Evolutionary conservation across 2,113 vertebrate genomes (phyloP).

Genomic region (Mirounga angustirostris): DNA sequence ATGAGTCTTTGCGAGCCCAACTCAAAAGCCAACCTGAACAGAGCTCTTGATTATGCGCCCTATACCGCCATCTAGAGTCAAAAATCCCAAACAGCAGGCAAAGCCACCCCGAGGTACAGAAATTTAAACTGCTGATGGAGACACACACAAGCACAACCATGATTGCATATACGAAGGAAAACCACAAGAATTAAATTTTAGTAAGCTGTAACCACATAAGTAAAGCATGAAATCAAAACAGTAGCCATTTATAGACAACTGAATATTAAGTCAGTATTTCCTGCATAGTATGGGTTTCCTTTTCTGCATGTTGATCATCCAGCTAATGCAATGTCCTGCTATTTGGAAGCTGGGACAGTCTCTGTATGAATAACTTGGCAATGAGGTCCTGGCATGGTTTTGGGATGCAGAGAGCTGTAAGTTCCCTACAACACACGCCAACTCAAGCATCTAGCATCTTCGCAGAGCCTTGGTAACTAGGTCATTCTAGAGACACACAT

Average conservation of each 20-base stretch:
- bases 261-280: background rate
- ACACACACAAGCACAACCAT: fast-evolving
- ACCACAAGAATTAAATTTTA: background rate
- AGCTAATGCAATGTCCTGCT: too few species aligned
- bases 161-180: background rate
- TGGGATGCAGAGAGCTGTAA: background rate
- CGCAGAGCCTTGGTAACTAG: too few species aligned
- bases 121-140: background rate
- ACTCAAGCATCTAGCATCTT: fast-evolving
- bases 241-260: background rate
- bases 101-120: background rate
- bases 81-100: background rate
- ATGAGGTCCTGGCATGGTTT: background rate
- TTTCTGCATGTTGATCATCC: background rate
- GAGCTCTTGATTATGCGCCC: too few species aligned
- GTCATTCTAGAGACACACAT: background rate
- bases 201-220: background rate
- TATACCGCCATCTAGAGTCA: background rate
- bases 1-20: background rate
- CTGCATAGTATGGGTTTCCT: background rate
- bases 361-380: background rate
- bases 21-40: background rate
- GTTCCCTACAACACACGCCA: too few species aligned
- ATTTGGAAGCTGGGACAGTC: background rate
- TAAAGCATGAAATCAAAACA: background rate